Base-by-base conservation (phyloP, 2,888 invertebrate species). In the Dendrolimus houi region DNA sequence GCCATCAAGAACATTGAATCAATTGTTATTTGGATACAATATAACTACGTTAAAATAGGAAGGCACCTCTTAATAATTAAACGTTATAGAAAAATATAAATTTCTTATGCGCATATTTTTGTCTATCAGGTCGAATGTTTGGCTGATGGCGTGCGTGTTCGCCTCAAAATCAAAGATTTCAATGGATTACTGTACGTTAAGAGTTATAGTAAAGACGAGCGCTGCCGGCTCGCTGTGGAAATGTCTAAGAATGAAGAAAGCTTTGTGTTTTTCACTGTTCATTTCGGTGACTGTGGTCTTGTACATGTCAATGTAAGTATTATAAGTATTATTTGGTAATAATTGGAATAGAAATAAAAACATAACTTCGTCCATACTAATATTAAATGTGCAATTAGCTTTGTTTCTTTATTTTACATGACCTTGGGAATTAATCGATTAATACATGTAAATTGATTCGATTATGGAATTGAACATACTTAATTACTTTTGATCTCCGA, bases 101-200 rank as follows among this genome's bases (percentile, higher is more conserved):
- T 29, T 29, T 29, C 29, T 29, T 29, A 29, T 29, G 0, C 6
- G 29, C 29, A 29, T 29, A 29, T 6, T 29, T 54, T 56, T 64
- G 55, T 58, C 52, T 62, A 63, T 59, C 62, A 89, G 88, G 98
- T 98, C 13, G 96, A 95, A 71, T 98, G 98, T 81, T 87, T 97
- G 64, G 97, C 97, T 12, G 97, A 98, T 76, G 98, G 98, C 52
- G 96, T 98, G 9, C 95, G 96, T 78, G 97, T 98, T 0, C 94
- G 95, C 72, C 94, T 96, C 55, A 93, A 94, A 71, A 94, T 96
- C 47, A 93, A 93, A 69, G 95, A 95, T 59, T 98, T 97, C 79
- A 96, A 97, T 71, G 98, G 98, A 13, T 95, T 98, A 1, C 87
- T 98, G 1, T 98, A 98, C 73, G 98, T 98, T 0, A 98, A 98